Conservation (phyloP, 1,140 invertebrate genomes). For the Sinella curviseta region DNA sequence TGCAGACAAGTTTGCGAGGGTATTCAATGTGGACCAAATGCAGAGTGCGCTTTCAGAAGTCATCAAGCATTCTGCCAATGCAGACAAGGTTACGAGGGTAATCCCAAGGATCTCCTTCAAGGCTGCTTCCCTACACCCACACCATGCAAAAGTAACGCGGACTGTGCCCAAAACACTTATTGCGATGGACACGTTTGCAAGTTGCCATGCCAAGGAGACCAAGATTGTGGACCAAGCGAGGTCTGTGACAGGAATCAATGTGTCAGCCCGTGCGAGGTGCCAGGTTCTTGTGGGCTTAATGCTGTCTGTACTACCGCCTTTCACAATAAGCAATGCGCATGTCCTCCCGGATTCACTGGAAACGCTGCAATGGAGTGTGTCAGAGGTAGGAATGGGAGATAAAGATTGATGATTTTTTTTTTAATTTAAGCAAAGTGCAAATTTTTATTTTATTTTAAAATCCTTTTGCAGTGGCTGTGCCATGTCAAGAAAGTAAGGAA, state of each 20-base stretch:
- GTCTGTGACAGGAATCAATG: conserved; percentile 81
- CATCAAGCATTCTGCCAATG: conserved; percentile 73
- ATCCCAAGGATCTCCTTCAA: conserved; percentile 66
- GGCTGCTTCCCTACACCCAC: conserved; percentile 76
- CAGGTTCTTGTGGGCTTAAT: conserved; percentile 70
- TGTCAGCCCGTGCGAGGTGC: conserved; percentile 75
- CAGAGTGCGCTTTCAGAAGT: conserved; percentile 73
- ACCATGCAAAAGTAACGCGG: conserved; percentile 66
- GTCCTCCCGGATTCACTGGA: conserved; percentile 81
- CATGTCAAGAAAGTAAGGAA: conserved; percentile 69
- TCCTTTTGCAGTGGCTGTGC: conserved; percentile 72
- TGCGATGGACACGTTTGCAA: conserved; percentile 78
- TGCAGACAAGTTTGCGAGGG: conserved; percentile 75
- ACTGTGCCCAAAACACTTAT: conserved; percentile 76
- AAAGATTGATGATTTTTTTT: not conserved
- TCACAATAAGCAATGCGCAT: conserved; percentile 77
- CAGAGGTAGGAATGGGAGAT: conserved; percentile 64
- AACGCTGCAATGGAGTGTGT: conserved; percentile 81
- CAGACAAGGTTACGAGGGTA: conserved; percentile 59
- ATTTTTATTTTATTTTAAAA: conserved; percentile 25
- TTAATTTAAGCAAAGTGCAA: conserved; percentile 12
- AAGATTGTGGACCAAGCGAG: conserved; percentile 75
- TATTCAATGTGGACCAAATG: conserved; percentile 73
- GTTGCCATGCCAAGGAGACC: conserved; percentile 74
- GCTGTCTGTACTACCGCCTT: conserved; percentile 63